Percentiles rank a stretch among this genome's conserved stretches.
Conservation (phyloP, 2,113 vertebrate genomes). For the Carassius gibelio region DNA sequence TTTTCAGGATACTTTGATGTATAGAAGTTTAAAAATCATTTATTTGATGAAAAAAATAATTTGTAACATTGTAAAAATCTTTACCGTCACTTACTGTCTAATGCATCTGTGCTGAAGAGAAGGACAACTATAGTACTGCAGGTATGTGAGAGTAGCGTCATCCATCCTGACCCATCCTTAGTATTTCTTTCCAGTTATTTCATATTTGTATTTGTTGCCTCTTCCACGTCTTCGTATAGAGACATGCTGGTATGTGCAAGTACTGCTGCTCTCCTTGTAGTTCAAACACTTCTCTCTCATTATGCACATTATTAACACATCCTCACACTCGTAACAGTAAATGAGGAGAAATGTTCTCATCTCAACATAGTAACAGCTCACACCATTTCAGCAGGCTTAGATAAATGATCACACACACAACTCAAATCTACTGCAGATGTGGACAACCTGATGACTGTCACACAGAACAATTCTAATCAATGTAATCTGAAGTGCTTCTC, state of each 20-base stretch:
- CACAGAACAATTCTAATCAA: background rate
- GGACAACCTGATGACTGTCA: background rate
- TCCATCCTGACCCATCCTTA: background rate
- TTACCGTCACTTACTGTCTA: background rate
- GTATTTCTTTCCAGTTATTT: background rate
- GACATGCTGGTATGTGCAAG: background rate
- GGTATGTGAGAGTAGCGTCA: background rate
- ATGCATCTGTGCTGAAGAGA: background rate
- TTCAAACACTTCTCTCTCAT: slow-evolving; percentile 27
- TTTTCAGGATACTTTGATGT: background rate
- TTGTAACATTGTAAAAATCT: background rate
- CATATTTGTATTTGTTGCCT: background rate
- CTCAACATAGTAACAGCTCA: background rate
- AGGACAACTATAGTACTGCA: background rate
- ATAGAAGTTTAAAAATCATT: background rate
- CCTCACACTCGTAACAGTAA: background rate
- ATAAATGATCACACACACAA: slow-evolving; percentile 4
- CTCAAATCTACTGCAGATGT: background rate
- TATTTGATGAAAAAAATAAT: background rate
- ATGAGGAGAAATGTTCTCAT: background rate
- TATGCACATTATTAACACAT: background rate
- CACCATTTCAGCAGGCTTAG: background rate
- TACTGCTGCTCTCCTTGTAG: slow-evolving; percentile 27
- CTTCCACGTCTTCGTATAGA: background rate
- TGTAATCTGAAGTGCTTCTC: background rate